phyloP scores from a whole-genome alignment of 2,888 invertebrate genomes.

The Ormia ochracea region DNA sequence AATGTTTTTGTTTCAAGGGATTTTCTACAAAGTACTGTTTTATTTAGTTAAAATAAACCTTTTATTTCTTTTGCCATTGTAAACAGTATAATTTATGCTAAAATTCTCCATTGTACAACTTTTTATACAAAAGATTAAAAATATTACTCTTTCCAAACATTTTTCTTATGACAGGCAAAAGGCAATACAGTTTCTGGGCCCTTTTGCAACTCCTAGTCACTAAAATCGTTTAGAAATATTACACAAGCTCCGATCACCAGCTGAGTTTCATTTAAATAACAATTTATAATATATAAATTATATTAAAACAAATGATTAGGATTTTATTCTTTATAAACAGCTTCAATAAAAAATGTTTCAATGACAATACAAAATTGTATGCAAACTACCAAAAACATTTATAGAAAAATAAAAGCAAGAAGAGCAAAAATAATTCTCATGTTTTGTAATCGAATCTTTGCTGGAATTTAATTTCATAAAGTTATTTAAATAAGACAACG shows the following conservation, averaged over 20 bases:
- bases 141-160: background rate
- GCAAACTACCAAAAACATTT: slow-evolving; percentile 40
- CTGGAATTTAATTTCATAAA: slow-evolving; percentile 13
- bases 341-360: slow-evolving; percentile 17
- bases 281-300: slow-evolving; percentile 52
- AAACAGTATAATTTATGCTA: background rate
- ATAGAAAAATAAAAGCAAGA: background rate
- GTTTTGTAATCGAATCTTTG: slow-evolving; percentile 37
- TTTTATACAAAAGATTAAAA: background rate
- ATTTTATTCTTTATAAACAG: slow-evolving; percentile 10
- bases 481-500: slow-evolving; percentile 3
- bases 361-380: slow-evolving; percentile 55
- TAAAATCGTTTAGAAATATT: background rate
- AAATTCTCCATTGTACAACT: too few relatives aligned
- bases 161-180: background rate
- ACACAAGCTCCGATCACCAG: slow-evolving; percentile 37
- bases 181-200: too few relatives aligned
- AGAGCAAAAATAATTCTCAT: slow-evolving; percentile 20
- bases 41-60: background rate
- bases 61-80: background rate
- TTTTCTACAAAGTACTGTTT: background rate
- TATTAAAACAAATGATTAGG: slow-evolving; percentile 54
- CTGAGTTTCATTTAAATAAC: slow-evolving; percentile 49
- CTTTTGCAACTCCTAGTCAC: background rate
- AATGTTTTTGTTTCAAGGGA: too few relatives aligned